These are phyloP conservation scores for Murina feae DNA, from an alignment of 2,113 vertebrate species.

Conservation along the genomic window DNA sequence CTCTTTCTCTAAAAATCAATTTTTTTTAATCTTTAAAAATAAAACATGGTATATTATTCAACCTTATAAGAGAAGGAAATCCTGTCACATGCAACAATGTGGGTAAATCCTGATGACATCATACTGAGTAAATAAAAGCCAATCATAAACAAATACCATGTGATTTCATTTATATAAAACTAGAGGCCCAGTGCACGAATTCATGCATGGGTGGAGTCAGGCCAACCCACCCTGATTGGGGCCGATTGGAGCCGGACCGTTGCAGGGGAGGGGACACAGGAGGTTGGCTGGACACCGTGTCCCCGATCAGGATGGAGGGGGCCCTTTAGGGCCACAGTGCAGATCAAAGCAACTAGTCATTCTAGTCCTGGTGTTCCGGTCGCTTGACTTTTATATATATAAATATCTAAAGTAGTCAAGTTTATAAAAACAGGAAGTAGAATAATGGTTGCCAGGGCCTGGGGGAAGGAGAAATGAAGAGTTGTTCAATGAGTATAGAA, in stretches of 20 bases:
- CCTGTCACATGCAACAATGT: background rate
- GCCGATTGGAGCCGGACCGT: fast-evolving
- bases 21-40: background rate
- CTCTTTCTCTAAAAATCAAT: background rate
- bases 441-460: background rate
- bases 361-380: no score
- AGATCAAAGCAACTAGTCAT: no score
- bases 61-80: background rate
- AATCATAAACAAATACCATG: background rate
- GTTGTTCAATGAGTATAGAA: background rate
- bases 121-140: background rate
- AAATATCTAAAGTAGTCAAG: background rate
- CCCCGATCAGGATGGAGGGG: no score
- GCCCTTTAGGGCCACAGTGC: no score
- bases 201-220: no score
- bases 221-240: no score
- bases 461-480: background rate
- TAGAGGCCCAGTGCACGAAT: no score
- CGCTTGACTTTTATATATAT: background rate
- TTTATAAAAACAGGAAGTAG: background rate
- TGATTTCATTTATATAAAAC: background rate
- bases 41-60: background rate
- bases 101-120: background rate
- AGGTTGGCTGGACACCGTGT: no score
- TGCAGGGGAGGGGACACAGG: no score